Conservation (phyloP, 1,140 invertebrate genomes). For the Zaprionus nigranus region DNA sequence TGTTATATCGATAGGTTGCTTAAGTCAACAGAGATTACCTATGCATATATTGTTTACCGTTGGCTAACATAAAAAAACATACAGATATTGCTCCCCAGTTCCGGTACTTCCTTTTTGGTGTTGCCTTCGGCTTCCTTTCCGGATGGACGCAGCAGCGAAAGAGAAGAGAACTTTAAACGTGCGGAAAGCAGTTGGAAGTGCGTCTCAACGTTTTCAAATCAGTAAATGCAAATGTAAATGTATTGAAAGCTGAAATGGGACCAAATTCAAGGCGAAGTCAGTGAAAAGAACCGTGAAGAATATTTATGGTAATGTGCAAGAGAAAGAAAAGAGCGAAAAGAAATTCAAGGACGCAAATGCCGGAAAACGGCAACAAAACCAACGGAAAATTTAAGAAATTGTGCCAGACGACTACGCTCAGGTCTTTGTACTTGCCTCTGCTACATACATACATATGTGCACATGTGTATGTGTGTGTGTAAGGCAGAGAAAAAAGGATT, state of each 20-base stretch:
- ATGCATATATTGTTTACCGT: slow-evolving; percentile 40
- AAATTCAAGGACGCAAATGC: slow-evolving; percentile 54
- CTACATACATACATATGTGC: neutral
- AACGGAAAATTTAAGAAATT: slow-evolving; percentile 57
- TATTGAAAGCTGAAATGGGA: slow-evolving; percentile 58
- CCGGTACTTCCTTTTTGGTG: slow-evolving; percentile 21
- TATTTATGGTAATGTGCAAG: slow-evolving; percentile 53
- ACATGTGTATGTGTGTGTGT: neutral
- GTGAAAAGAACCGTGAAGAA: slow-evolving; percentile 17
- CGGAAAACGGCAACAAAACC: slow-evolving; percentile 54
- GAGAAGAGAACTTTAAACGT: slow-evolving; percentile 36
- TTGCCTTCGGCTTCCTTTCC: slow-evolving; percentile 14
- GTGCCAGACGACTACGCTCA: slow-evolving; percentile 34
- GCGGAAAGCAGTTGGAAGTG: slow-evolving; percentile 52
- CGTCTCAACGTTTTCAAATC: slow-evolving; percentile 55
- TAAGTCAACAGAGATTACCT: slow-evolving; percentile 41
- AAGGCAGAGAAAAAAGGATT: slow-evolving; percentile 50
- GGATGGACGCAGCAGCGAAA: slow-evolving; percentile 22
- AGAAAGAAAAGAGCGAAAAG: slow-evolving; percentile 30
- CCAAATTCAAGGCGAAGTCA: slow-evolving; percentile 36
- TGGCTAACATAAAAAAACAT: slow-evolving; percentile 41
- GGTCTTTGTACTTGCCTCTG: slow-evolving; percentile 14
- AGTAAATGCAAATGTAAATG: slow-evolving; percentile 59
- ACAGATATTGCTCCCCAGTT: slow-evolving; percentile 2
- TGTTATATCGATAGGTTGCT: slow-evolving; percentile 23